A percentile compares a stretch with the other conserved stretches of the same genome.
These are phyloP conservation scores for Linyphia triangularis DNA, from an alignment of 2,888 invertebrate genomes.

Conservation along the genomic window DNA sequence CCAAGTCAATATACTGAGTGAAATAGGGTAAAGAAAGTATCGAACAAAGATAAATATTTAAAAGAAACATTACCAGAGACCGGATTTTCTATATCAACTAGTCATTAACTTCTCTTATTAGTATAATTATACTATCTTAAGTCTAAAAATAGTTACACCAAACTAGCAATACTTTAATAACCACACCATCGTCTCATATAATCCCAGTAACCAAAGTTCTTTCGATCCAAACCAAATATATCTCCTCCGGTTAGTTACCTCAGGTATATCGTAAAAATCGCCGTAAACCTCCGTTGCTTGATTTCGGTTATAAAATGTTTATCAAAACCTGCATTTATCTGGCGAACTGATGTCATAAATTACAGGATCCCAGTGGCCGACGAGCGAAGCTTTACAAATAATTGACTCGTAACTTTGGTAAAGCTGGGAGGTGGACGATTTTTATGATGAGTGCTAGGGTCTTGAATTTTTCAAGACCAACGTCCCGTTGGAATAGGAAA, in stretches of 20 bases:
- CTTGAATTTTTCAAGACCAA: slow-evolving; percentile 41
- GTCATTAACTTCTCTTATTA: too few species aligned
- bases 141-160: too few species aligned
- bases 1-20: too few species aligned
- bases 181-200: background rate
- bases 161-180: too few species aligned
- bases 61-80: too few species aligned
- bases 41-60: too few species aligned
- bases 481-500: slow-evolving; percentile 12
- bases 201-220: slow-evolving; percentile 3
- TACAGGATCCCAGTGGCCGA: slow-evolving; percentile 4
- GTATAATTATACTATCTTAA: too few species aligned
- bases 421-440: background rate
- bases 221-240: background rate
- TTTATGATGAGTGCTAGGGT: slow-evolving; percentile 20
- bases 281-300: slow-evolving; percentile 34
- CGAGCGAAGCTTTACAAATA: slow-evolving; percentile 37
- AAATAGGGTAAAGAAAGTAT: too few species aligned
- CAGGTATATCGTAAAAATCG: slow-evolving; percentile 36
- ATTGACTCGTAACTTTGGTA: slow-evolving; percentile 48
- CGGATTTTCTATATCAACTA: too few species aligned
- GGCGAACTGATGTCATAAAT: slow-evolving; percentile 29
- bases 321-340: slow-evolving; percentile 38
- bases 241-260: slow-evolving; percentile 31
- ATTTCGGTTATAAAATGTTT: slow-evolving; percentile 53